A percentile compares a stretch with the other conserved stretches of the same genome.
phyloP scores from a whole-genome alignment of 1,140 invertebrate genomes.

The Drosophila equinoxialis region DNA sequence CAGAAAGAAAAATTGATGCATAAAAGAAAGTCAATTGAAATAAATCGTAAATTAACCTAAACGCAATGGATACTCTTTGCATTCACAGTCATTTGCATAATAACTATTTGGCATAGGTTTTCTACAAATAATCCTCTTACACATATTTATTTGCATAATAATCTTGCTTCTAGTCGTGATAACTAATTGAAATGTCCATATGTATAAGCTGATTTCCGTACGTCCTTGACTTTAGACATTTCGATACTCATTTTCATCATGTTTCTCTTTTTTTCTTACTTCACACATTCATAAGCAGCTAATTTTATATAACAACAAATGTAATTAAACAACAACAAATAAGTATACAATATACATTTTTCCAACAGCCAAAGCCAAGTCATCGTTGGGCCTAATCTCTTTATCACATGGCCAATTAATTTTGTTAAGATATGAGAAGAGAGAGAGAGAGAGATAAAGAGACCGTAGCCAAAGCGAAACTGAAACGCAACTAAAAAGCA shows the following conservation, averaged over 20 bases:
- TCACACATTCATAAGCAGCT: constrained; percentile 20
- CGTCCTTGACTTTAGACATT: constrained; percentile 67
- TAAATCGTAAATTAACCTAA: constrained; percentile 37
- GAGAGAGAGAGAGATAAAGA: constrained; percentile 14
- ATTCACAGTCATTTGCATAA: background rate
- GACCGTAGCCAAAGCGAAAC: constrained; percentile 47
- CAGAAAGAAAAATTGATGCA: constrained; percentile 32
- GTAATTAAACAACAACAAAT: constrained; percentile 46
- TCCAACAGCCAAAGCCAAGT: constrained; percentile 4
- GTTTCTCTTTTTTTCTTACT: constrained; percentile 18
- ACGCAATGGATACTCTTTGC: background rate
- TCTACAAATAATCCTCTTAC: constrained; percentile 14
- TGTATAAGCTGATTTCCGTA: constrained; percentile 51
- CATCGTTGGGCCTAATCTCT: constrained; percentile 54
- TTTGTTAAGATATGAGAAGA: constrained; percentile 57
- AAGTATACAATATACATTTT: constrained; percentile 9
- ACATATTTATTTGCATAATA: constrained; percentile 12
- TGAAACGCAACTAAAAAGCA: constrained; percentile 52
- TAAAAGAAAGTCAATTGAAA: constrained; percentile 39
- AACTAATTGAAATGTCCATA: background rate
- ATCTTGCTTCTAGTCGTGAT: background rate
- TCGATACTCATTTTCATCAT: constrained; percentile 9
- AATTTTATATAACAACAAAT: constrained; percentile 57
- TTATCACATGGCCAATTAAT: constrained; percentile 77
- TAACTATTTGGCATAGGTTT: background rate